Base-by-base conservation (phyloP, 2,797 vertebrate genomes). In the Macrochelys suwanniensis region DNA sequence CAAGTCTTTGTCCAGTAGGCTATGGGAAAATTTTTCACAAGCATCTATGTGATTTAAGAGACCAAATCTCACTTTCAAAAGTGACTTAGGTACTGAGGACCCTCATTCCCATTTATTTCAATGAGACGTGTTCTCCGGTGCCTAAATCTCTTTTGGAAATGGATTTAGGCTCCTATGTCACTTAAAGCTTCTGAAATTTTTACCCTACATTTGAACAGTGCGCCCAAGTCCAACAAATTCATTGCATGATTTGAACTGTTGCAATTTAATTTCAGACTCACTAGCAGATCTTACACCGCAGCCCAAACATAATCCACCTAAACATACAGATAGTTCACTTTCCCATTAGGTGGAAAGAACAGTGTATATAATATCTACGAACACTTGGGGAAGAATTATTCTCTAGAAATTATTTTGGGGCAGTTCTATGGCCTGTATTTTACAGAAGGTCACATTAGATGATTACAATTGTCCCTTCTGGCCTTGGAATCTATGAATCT, bases 161-260 rank as follows among this genome's bases (percentile, higher is more conserved):
- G 0, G 28, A 56, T 3, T 82, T 84, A 1, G 0, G 1, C 31
- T 94, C 61, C 47, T 80, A 12, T 28, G 31, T 45, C 47, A 21
- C 28, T 2, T 78, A 37, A 0, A 33, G 13, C 2, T 13, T 57
- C 42, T 9, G 13, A 51, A 91, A 84, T 1, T 33, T 15, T 91
- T 74, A 84, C 21, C 11, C 88, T 1, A 0, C 5, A 7, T 81
- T 89, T 90, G 65, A 82, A 11, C 17, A 25, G 10, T 84, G 11
- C 5, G 21, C 1, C 31, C 45, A 82, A 89, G 42, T 42, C 42
- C 61, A 89, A 81, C 16, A 49, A 28, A 54, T 61, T 84, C 21
- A 33, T 23, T 77, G 23, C 21, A 81, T 28, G 28, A 11, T 21
- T 42, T 83, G 79, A 86, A 11, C 83, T 11, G 5, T 77, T 82